These are phyloP conservation scores for Trogon surrucura DNA, from an alignment of 2,113 vertebrate species.

Conservation along the genomic window DNA sequence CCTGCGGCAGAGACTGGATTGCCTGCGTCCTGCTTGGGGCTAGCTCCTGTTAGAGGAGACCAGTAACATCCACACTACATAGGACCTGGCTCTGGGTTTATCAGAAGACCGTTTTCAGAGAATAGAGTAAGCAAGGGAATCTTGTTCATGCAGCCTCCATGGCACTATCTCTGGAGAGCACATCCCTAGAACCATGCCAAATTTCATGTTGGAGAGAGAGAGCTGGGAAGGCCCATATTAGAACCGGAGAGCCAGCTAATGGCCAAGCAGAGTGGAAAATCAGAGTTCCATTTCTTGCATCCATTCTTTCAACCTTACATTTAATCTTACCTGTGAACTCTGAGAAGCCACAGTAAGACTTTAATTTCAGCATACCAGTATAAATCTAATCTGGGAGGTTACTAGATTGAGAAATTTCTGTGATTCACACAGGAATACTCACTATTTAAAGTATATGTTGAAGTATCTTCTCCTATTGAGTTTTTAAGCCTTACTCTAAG, in stretches of 20 bases:
- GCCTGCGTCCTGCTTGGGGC: not conserved
- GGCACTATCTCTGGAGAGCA: not conserved
- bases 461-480: not conserved
- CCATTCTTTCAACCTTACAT: not conserved
- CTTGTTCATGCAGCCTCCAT: not conserved
- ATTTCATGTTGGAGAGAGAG: not conserved
- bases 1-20: not conserved
- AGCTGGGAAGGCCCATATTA: not conserved
- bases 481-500: not conserved
- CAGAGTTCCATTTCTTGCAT: not conserved
- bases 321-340: not conserved
- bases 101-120: fast-evolving
- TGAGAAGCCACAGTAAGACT: not conserved
- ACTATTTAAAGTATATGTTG: not conserved
- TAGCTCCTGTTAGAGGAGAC: not conserved
- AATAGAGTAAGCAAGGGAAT: not conserved
- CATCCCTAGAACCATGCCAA: not conserved
- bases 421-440: not conserved
- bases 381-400: not conserved
- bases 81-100: not conserved
- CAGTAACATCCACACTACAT: not conserved
- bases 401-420: not conserved
- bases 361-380: not conserved
- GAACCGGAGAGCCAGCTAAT: not conserved
- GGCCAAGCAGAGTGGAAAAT: not conserved